A percentile compares a stretch with the other conserved stretches of the same genome.
Evolutionary conservation across 2,113 vertebrate genomes (phyloP).

Genomic region (Calypte anna): DNA sequence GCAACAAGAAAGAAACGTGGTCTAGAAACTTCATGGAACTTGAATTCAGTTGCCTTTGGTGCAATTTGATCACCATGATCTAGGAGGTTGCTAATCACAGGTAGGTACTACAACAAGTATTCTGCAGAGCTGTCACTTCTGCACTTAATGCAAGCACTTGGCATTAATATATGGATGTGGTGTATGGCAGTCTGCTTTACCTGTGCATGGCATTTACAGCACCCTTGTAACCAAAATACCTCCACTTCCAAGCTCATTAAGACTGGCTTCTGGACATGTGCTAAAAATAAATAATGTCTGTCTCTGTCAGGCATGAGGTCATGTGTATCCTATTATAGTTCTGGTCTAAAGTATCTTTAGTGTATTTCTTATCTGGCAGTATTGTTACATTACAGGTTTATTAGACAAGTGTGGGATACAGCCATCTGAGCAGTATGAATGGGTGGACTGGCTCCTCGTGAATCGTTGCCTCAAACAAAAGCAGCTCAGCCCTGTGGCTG

Average conservation of each 20-base stretch:
- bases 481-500: neutral
- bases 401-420: neutral
- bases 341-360: neutral
- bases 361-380: neutral
- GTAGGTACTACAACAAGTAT: neutral
- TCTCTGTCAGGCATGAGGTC: neutral
- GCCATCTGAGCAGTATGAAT: neutral
- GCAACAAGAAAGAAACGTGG: neutral
- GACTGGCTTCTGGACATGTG: neutral
- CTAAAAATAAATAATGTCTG: neutral
- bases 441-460: neutral
- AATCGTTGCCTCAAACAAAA: neutral
- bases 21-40: neutral
- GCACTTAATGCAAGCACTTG: rapidly evolving
- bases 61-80: neutral
- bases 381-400: neutral
- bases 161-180: neutral
- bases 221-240: neutral
- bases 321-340: neutral
- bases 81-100: neutral
- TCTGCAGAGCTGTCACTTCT: neutral
- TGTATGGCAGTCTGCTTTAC: neutral
- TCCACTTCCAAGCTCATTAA: neutral
- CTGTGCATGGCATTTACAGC: neutral
- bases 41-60: neutral